These are phyloP conservation scores for Danio kyathit DNA, from an alignment of 2,797 vertebrate species.

Conservation along the genomic window DNA sequence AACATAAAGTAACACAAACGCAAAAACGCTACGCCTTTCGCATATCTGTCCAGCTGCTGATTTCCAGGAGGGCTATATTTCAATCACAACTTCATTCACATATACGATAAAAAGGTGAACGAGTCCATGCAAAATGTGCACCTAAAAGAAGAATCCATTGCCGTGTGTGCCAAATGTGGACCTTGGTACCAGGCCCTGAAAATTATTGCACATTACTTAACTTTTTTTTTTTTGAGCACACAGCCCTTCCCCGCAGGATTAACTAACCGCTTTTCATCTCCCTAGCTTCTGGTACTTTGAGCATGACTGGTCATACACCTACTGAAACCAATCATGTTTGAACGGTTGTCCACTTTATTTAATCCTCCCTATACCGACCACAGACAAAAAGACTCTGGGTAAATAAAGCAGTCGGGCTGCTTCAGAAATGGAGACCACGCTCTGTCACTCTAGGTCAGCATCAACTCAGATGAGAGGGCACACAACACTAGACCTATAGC, in stretches of 20 bases:
- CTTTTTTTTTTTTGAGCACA: not conserved
- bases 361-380: slow-evolving; percentile 37
- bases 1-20: slow-evolving; percentile 55
- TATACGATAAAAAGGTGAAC: slow-evolving; percentile 37
- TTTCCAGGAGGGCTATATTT: slow-evolving; percentile 34
- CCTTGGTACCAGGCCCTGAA: slow-evolving; percentile 65
- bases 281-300: slow-evolving; percentile 48
- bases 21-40: slow-evolving; percentile 41
- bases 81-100: slow-evolving; percentile 25
- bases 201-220: slow-evolving; percentile 60
- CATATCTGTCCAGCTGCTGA: slow-evolving; percentile 36
- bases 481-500: slow-evolving; percentile 34
- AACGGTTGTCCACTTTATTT: slow-evolving; percentile 55
- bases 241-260: slow-evolving; percentile 49
- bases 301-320: slow-evolving; percentile 57
- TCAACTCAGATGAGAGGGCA: slow-evolving; percentile 45
- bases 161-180: slow-evolving; percentile 56
- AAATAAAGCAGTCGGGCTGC: slow-evolving; percentile 37
- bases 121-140: slow-evolving; percentile 16
- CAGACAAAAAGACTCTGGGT: slow-evolving; percentile 28
- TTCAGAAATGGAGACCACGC: slow-evolving; percentile 38
- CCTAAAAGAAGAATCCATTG: slow-evolving; percentile 48
- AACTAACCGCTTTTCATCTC: slow-evolving; percentile 58
- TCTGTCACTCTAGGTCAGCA: slow-evolving; percentile 45
- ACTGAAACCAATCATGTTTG: slow-evolving; percentile 61